Evolutionary conservation across 1,140 invertebrate species (phyloP), one percentile per base, ranked within the genome.

Genomic region (Cyclargus thomasi): DNA sequence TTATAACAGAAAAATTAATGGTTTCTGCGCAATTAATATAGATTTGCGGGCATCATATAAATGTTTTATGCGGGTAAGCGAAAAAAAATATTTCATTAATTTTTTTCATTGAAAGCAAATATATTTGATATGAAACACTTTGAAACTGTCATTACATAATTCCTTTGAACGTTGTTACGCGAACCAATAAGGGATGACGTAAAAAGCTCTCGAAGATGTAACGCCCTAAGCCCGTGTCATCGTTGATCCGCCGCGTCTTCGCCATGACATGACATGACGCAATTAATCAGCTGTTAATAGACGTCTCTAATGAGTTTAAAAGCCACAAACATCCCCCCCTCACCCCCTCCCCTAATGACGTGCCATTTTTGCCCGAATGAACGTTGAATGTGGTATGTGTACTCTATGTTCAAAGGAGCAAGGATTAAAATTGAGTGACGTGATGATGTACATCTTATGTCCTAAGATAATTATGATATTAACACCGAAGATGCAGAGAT

Each of bases 231-330:
- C 39, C 39, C 5, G 29, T 29, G 39, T 47, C 29, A 35, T 35
- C 39, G 39, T 3, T 47, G 39, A 47, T 47, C 39, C 39, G 10
- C 8, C 39, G 14, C 39, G 39, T 47, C 39, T 11, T 29, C 39
- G 39, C 39, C 39, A 47, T 47, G 39, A 47, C 39, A 47, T 16
- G 39, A 47, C 39, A 47, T 47, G 39, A 47, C 39, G 39, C 39
- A 47, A 47, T 47, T 47, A 47, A 47, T 47, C 39, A 47, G 39
- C 39, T 47, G 39, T 47, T 47, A 47, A 47, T 47, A 47, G 39
- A 47, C 39, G 39, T 2, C 39, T 47, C 39, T 47, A 47, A 47
- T 47, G 39, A 47, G 39, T 47, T 47, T 47, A 47, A 47, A 47
- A 47, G 39, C 39, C 39, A 47, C 39, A 47, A 47, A 47, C 39